Conservation (phyloP, 2,113 vertebrate genomes). For the Lichenostomus cassidix region DNA sequence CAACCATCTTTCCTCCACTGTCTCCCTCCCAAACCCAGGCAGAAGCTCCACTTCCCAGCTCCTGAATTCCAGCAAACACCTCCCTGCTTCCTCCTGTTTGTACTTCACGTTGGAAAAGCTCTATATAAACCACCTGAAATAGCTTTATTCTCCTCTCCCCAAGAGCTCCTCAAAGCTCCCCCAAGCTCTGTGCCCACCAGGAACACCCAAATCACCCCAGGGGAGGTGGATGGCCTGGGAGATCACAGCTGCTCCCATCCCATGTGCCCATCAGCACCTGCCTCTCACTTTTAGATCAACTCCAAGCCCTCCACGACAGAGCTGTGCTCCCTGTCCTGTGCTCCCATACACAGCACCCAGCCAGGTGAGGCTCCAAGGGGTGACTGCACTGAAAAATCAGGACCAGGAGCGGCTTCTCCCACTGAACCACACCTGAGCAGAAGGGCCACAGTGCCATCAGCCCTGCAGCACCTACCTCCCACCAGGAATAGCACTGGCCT, state of each 20-base stretch:
- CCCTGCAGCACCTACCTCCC: neutral
- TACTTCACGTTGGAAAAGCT: neutral
- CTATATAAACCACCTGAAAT: neutral
- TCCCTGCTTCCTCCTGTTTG: neutral
- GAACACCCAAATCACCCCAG: fast-evolving
- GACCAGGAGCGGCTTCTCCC: neutral
- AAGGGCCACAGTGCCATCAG: fast-evolving
- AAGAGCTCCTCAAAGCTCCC: neutral
- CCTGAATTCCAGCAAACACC: neutral
- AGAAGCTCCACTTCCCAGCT: neutral
- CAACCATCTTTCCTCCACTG: neutral
- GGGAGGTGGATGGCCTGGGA: neutral
- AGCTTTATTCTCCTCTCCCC: neutral
- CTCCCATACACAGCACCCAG: neutral
- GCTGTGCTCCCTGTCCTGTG: neutral
- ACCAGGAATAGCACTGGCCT: neutral
- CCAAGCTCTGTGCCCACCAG: neutral
- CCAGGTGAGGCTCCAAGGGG: neutral
- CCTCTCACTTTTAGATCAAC: neutral
- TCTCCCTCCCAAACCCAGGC: neutral
- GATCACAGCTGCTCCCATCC: fast-evolving
- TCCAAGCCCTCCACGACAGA: neutral
- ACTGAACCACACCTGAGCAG: fast-evolving
- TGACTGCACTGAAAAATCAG: neutral
- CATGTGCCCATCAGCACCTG: fast-evolving